Evolutionary conservation across 2,888 invertebrate genomes (phyloP), one percentile per base, ranked within the genome.

Genomic region (Lypha dubia): DNA sequence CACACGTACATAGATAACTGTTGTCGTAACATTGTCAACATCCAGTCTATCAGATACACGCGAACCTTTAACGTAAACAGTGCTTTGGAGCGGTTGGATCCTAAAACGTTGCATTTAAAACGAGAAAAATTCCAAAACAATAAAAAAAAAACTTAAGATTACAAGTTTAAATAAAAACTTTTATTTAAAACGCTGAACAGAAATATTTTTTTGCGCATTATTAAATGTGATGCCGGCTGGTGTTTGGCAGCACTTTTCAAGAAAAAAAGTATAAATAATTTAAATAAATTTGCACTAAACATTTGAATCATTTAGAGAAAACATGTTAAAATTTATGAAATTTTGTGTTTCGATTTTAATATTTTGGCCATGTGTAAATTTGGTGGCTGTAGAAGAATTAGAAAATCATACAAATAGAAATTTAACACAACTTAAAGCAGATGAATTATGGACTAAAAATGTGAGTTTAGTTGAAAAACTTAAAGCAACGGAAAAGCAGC

Each of bases 11-110:
- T 77, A 77, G 73, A 81, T 84, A 84, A 84, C 84, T 73, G 81
- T 84, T 70, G 80, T 81, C 67, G 73, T 81, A 84, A 81, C 81
- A 77, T 65, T 84, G 81, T 74, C 84, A 84, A 84, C 73, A 77
- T 81, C 80, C 84, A 84, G 81, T 77, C 77, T 84, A 77, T 77
- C 84, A 84, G 84, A 84, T 81, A 81, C 58, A 17, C 73, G 81
- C 80, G 81, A 84, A 84, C 77, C 81, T 84, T 84, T 67, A 81
- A 74, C 81, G 77, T 38, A 81, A 74, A 77, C 84, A 77, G 84
- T 81, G 81, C 46, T 68, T 68, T 70, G 49, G 35, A 77, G 73
- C 81, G 77, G 68, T 49, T 77, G 68, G 38, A 71, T 80, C 74
- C 79, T 70, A 63, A n/a, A n/a, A n/a, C 15, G 11, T 46, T 60